Conservation (phyloP, 2,797 vertebrate genomes). For the Heteromormyrus szaboi region DNA sequence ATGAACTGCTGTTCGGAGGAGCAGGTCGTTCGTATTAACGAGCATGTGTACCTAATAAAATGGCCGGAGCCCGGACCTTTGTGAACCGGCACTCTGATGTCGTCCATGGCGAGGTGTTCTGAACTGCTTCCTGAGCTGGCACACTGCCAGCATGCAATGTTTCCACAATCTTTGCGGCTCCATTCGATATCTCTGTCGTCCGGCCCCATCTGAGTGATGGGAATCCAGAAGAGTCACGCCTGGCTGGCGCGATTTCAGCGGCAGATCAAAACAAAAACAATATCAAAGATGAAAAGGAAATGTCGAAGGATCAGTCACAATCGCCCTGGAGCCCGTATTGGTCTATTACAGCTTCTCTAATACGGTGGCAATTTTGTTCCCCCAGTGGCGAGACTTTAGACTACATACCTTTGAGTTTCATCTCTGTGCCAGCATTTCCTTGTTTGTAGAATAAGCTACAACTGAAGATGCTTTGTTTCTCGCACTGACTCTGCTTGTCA, state of each 20-base stretch:
- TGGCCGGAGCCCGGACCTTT: background rate
- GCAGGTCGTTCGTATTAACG: background rate
- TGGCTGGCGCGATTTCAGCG: background rate
- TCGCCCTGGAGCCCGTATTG: background rate
- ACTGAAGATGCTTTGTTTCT: background rate
- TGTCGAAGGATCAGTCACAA: background rate
- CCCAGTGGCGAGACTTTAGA: background rate
- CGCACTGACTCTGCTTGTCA: background rate
- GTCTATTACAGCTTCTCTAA: background rate
- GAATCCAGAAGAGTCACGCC: conserved; percentile 40
- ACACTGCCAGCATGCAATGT: background rate
- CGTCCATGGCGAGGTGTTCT: background rate
- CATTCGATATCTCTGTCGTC: conserved; percentile 52
- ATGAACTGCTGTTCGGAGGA: background rate
- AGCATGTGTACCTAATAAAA: background rate
- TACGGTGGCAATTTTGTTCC: background rate
- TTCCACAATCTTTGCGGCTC: conserved; percentile 45
- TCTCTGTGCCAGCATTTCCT: background rate
- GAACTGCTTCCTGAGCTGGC: background rate
- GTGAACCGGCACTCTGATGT: background rate
- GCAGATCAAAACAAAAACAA: background rate
- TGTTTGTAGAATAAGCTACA: background rate
- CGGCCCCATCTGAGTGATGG: conserved; percentile 56
- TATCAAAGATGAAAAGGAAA: background rate
- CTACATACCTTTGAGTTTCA: background rate